Evolutionary conservation across 2,113 vertebrate genomes (phyloP), one percentile per base, ranked within the genome.

Genomic region (Cyprinus carpio): DNA sequence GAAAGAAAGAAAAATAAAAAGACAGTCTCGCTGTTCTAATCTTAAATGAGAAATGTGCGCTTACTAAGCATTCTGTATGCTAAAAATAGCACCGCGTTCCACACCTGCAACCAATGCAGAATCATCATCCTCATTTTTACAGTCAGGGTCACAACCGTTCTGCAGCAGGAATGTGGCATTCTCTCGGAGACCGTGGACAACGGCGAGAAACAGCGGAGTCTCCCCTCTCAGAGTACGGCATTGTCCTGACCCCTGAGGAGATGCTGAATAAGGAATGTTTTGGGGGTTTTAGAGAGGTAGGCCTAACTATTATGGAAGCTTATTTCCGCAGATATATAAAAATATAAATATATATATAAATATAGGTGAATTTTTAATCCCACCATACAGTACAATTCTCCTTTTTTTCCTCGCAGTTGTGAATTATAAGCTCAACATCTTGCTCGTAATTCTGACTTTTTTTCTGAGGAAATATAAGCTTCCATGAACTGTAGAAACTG

Each of bases 51-150:
- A 15, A 1, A 20, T 43, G 37, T 71, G 29, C 25, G 60, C 37
- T 27, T 75, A 2, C 20, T 56, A 51, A 37, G 67, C 1, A 62
- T 77, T 81, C 43, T 1, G 40, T 23, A 7, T 51, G 2, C 1
- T 78, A 80, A 75, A 74, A 56, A 40, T 3, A 20, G 51, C 62
- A 37, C 9, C 25, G 88, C 91, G 23, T 67, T 40, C 37, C 75
- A 95, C 89, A 96, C 97, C 97, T 93, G 92, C 94, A 87, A 98
- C 90, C 88, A 99, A 92, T 43, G 96, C 92, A 87, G 97, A 98
- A 88, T 96, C 96, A 90, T 95, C 96, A 83, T 97, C 96, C 40
- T 95, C 95, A 62, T 97, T 96, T 91, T 94, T 96, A 85, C 93
- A 85, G 79, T 99, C 94, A 1, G 97, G 96, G 84, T 92, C 94